Evolutionary conservation across 2,888 invertebrate genomes (phyloP).

Genomic region (Lepidochitona cinerea): DNA sequence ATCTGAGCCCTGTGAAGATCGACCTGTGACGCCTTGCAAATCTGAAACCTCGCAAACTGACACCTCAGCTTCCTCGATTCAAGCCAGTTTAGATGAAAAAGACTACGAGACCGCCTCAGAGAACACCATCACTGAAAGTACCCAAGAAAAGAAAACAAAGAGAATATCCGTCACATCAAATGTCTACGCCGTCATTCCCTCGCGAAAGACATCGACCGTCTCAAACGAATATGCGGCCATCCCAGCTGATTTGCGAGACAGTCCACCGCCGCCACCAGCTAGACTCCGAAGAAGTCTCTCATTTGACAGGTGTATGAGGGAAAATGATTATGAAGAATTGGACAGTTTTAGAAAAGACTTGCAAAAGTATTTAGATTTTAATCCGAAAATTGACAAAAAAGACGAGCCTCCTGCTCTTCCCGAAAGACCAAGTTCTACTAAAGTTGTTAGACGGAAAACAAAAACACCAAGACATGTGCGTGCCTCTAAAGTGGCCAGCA

Average conservation of each 20-base stretch:
- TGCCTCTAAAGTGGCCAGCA: not conserved
- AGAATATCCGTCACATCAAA: not conserved
- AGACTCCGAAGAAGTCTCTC: not conserved
- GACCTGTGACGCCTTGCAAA: not conserved
- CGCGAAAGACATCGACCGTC: not conserved
- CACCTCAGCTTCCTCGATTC: not conserved
- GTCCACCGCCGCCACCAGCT: not conserved
- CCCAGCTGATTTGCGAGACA: not conserved
- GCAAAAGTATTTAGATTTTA: not conserved
- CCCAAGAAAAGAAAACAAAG: not conserved
- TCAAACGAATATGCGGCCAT: not conserved
- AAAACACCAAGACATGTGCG: not conserved
- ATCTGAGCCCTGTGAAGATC: not conserved
- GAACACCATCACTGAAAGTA: not conserved
- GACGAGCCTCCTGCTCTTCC: not conserved
- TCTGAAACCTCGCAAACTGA: not conserved
- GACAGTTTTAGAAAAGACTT: conserved; percentile 5
- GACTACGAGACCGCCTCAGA: not conserved
- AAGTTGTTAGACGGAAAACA: not conserved
- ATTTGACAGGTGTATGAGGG: not conserved
- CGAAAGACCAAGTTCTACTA: not conserved
- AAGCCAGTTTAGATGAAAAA: not conserved
- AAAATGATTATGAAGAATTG: conserved; percentile 3
- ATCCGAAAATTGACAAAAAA: not conserved
- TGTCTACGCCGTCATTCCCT: not conserved